These are phyloP conservation scores for Onychostruthus taczanowskii DNA, from an alignment of 2,113 vertebrate species.

Conservation along the genomic window DNA sequence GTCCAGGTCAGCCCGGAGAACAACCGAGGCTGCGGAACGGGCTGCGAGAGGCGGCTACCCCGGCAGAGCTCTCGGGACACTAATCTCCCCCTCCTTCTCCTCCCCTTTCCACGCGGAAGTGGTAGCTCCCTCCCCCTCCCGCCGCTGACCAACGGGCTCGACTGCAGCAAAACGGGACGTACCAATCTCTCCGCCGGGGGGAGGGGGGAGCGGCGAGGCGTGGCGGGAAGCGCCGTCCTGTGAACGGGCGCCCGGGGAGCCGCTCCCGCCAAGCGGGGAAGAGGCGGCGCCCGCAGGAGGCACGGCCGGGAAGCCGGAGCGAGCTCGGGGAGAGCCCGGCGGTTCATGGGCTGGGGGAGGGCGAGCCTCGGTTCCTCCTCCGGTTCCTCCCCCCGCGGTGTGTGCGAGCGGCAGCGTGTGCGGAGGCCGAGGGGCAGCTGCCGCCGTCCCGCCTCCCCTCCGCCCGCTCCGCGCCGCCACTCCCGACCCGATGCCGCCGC, in stretches of 20 bases:
- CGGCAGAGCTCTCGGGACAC: neutral
- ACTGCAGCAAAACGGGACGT: slow-evolving; percentile 75
- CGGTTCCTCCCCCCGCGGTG: neutral
- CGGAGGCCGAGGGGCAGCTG: slow-evolving; percentile 5
- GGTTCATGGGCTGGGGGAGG: slow-evolving; percentile 24
- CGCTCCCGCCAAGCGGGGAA: neutral
- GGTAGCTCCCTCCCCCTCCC: slow-evolving; percentile 24
- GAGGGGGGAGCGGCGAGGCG: neutral
- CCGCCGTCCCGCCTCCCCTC: neutral
- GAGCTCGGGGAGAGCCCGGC: neutral
- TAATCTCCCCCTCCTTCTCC: neutral
- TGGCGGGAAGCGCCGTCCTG: neutral
- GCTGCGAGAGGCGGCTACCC: no score
- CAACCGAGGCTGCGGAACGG: accelerated
- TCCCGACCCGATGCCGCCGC: slow-evolving; percentile 24
- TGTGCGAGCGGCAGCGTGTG: neutral
- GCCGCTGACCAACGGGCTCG: neutral
- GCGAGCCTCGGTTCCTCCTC: slow-evolving; percentile 3
- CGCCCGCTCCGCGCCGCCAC: neutral
- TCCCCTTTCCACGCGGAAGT: neutral
- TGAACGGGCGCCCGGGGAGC: neutral
- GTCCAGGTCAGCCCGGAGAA: no score
- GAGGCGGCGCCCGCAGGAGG: neutral
- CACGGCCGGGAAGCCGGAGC: neutral
- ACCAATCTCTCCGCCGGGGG: slow-evolving; percentile 62